Evolutionary conservation across 2,797 vertebrate genomes (phyloP).

Genomic region (Girardinus metallicus): DNA sequence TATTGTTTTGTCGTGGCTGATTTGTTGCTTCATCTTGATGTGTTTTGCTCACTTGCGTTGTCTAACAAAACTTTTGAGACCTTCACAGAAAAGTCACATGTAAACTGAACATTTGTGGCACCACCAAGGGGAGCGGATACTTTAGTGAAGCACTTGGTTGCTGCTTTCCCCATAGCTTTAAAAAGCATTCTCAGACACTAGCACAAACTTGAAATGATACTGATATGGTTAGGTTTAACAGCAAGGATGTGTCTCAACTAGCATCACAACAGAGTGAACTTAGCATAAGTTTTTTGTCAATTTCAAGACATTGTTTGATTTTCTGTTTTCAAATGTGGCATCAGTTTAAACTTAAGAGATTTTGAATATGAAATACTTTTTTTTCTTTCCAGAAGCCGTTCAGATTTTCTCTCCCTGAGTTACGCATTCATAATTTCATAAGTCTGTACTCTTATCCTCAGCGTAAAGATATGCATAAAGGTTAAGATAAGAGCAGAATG

Average conservation of each 20-base stretch:
- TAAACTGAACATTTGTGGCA: not conserved
- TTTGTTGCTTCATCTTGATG: not conserved
- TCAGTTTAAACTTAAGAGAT: not conserved
- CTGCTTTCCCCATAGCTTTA: constrained; percentile 5
- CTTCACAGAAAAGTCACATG: not conserved
- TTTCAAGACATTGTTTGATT: not conserved
- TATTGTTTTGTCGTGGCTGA: constrained; percentile 2
- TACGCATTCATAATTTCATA: not conserved
- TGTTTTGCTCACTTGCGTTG: not conserved
- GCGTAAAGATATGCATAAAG: not conserved
- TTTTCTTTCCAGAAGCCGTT: not conserved
- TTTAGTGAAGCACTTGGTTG: not conserved
- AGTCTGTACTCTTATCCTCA: not conserved
- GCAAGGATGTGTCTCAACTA: not conserved
- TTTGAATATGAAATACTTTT: not conserved
- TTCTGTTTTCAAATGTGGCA: not conserved
- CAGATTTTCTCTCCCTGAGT: not conserved
- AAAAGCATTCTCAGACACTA: not conserved
- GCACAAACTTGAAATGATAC: constrained; percentile 17
- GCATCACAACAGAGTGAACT: not conserved
- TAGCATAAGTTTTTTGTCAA: not conserved
- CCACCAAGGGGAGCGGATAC: not conserved
- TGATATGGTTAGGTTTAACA: not conserved
- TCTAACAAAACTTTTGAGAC: not conserved
- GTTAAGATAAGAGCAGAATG: not conserved